Evolutionary conservation across 2,113 vertebrate genomes (phyloP).

Genomic region (Tychaedon coryphoeus): DNA sequence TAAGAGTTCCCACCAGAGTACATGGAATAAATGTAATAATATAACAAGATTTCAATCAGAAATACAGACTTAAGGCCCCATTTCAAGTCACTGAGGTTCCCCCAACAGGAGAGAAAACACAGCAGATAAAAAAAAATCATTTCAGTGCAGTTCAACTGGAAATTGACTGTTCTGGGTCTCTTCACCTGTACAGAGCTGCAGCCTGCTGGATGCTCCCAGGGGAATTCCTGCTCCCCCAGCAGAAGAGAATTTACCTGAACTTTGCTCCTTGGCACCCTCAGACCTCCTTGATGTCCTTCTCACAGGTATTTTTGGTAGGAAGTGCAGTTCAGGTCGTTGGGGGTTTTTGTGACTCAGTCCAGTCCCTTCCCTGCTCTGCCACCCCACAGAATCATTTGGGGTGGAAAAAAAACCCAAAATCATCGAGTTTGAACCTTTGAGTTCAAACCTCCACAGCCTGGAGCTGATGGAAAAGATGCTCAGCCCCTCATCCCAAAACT

Average conservation of each 20-base stretch:
- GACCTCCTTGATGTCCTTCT: background rate
- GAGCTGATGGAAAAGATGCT: background rate
- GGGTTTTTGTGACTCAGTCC: background rate
- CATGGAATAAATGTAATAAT: fast-evolving
- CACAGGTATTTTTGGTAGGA: background rate
- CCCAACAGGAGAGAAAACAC: background rate
- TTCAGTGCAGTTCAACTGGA: background rate
- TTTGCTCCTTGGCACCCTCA: background rate
- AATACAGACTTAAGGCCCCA: background rate
- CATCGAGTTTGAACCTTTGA: fast-evolving
- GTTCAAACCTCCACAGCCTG: fast-evolving
- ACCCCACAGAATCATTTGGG: fast-evolving
- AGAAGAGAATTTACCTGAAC: background rate
- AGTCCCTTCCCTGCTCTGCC: background rate
- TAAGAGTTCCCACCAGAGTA: background rate
- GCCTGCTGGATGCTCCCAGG: background rate
- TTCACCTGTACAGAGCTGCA: background rate
- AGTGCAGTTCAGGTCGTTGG: fast-evolving
- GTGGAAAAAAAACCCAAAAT: background rate
- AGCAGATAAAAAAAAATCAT: background rate
- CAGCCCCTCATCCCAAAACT: background rate
- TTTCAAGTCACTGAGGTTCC: background rate
- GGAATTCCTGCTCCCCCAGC: background rate
- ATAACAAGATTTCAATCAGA: background rate
- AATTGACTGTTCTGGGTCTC: background rate